phyloP scores from a whole-genome alignment of 2,888 invertebrate genomes.

The Drosophila cracens region DNA sequence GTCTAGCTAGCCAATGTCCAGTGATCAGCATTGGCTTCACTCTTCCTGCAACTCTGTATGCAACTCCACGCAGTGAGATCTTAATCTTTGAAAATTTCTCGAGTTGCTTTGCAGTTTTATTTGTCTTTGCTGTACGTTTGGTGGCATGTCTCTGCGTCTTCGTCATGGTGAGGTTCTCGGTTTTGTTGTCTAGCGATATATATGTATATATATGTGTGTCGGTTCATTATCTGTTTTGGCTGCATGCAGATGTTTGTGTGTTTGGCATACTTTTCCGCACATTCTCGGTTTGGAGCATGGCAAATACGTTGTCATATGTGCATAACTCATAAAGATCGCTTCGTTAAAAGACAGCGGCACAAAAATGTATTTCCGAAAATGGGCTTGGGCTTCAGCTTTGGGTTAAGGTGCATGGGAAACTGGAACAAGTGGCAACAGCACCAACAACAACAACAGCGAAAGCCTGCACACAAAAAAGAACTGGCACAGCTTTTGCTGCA shows the following conservation, averaged over 20 bases:
- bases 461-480: constrained; percentile 46
- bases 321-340: constrained; percentile 76
- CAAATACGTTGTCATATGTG: constrained; percentile 66
- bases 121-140: constrained; percentile 9
- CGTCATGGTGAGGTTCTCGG: constrained; percentile 22
- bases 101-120: constrained; percentile 30
- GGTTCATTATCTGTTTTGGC: constrained; percentile 61
- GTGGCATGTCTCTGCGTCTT: constrained; percentile 8
- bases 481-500: constrained; percentile 72
- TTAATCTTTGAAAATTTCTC: constrained; percentile 52
- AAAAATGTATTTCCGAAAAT: constrained; percentile 57
- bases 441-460: constrained; percentile 59
- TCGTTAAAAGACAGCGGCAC: constrained; percentile 51
- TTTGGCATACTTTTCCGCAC: constrained; percentile 71
- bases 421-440: constrained; percentile 72
- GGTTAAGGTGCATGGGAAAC: constrained; percentile 80
- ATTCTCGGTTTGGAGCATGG: constrained; percentile 20
- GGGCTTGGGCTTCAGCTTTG: constrained; percentile 54
- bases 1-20: constrained; percentile 34
- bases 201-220: constrained; percentile 12
- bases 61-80: constrained; percentile 51
- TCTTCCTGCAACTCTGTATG: constrained; percentile 60
- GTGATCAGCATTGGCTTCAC: constrained; percentile 45
- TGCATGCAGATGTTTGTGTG: constrained; percentile 17
- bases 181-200: constrained; percentile 38